phyloP scores from a whole-genome alignment of 2,797 vertebrate species.

The Phrynocephalus vlangalii region DNA sequence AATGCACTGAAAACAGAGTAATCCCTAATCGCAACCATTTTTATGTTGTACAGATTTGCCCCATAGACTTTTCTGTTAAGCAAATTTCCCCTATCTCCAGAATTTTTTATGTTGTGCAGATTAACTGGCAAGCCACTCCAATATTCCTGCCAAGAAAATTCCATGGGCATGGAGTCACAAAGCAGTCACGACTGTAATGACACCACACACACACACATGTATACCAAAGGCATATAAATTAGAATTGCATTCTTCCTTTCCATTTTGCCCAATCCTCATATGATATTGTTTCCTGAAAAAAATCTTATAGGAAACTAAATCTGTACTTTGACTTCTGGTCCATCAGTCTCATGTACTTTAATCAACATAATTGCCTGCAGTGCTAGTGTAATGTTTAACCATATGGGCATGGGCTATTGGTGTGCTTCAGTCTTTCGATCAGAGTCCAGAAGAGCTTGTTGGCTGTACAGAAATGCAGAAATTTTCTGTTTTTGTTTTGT shows the following conservation, averaged over 20 bases:
- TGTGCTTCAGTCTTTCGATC: neutral
- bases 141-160: no score
- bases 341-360: neutral
- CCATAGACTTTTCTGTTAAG: no score
- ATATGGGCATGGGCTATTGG: neutral
- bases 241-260: neutral
- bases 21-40: no score
- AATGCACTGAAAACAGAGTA: no score
- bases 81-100: no score
- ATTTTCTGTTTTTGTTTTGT: neutral
- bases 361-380: neutral
- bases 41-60: no score
- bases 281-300: neutral
- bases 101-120: no score
- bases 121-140: no score
- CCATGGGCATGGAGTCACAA: no score
- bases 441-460: neutral
- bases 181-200: no score
- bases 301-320: neutral
- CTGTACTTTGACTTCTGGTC: neutral
- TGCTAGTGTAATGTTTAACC: neutral
- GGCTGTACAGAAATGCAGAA: neutral
- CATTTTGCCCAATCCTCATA: neutral
- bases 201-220: no score
- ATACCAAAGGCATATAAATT: no score